phyloP scores from a whole-genome alignment of 1,140 invertebrate genomes.

The Sinonovacula constricta region DNA sequence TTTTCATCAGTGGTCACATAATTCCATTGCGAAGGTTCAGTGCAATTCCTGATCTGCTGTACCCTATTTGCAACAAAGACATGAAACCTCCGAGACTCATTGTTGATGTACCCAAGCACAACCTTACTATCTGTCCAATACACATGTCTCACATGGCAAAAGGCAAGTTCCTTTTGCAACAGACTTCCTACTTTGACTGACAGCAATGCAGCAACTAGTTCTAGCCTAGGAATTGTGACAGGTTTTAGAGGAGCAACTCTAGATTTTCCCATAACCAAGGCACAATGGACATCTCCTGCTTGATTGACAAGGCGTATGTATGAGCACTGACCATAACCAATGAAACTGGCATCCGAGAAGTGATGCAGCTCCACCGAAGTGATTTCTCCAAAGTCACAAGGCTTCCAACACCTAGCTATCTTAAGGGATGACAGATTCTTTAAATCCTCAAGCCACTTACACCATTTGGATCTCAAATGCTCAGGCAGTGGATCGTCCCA shows the following conservation, averaged over 20 bases:
- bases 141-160: neutral
- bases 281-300: slow-evolving; percentile 35
- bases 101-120: slow-evolving; percentile 48
- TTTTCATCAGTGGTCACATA: slow-evolving; percentile 37
- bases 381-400: neutral
- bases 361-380: slow-evolving; percentile 3
- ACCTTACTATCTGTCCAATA: slow-evolving; percentile 50
- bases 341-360: slow-evolving; percentile 11
- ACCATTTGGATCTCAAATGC: neutral
- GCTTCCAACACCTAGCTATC: slow-evolving; percentile 8
- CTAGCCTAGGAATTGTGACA: slow-evolving; percentile 49
- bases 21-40: slow-evolving; percentile 20
- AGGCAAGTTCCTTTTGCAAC: slow-evolving; percentile 34
- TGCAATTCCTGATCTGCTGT: slow-evolving; percentile 8
- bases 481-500: slow-evolving; percentile 50
- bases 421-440: neutral
- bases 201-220: slow-evolving; percentile 45
- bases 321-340: slow-evolving; percentile 58
- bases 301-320: slow-evolving; percentile 50
- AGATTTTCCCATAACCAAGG: slow-evolving; percentile 56
- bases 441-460: slow-evolving; percentile 25
- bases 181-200: slow-evolving; percentile 29
- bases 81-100: slow-evolving; percentile 37
- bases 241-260: slow-evolving; percentile 49
- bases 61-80: slow-evolving; percentile 50